Percentiles rank a stretch among this genome's conserved stretches.
phyloP scores from a whole-genome alignment of 2,888 invertebrate genomes.

The Amiota mariae region DNA sequence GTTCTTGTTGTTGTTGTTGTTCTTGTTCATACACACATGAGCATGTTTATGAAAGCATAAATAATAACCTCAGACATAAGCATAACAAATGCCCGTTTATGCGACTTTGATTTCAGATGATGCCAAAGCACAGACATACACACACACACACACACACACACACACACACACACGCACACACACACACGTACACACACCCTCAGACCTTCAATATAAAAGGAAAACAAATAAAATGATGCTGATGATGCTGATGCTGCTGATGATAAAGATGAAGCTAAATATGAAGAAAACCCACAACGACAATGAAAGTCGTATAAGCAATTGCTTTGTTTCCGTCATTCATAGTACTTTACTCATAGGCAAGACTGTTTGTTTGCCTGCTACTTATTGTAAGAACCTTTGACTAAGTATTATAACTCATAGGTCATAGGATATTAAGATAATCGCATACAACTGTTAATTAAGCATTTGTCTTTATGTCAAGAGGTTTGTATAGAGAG shows the following conservation, averaged over 20 bases:
- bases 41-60: constrained; percentile 7
- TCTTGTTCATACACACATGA: not conserved
- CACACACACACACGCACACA: too few relatives aligned
- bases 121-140: too few relatives aligned
- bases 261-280: not conserved
- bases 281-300: not conserved
- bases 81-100: constrained; percentile 42
- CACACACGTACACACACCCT: too few relatives aligned
- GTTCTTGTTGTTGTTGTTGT: too few relatives aligned
- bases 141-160: too few relatives aligned
- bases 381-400: not conserved
- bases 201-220: not conserved
- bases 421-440: not conserved
- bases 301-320: not conserved
- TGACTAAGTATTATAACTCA: not conserved
- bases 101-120: constrained; percentile 7
- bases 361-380: not conserved
- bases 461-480: not conserved
- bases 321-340: not conserved
- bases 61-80: constrained; percentile 45
- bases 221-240: too few relatives aligned
- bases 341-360: constrained; percentile 13
- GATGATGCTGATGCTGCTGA: too few relatives aligned
- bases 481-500: not conserved
- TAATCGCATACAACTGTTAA: constrained; percentile 1